Evolutionary conservation across 2,888 invertebrate species (phyloP).

Genomic region (Ichneumoninae sp.): DNA sequence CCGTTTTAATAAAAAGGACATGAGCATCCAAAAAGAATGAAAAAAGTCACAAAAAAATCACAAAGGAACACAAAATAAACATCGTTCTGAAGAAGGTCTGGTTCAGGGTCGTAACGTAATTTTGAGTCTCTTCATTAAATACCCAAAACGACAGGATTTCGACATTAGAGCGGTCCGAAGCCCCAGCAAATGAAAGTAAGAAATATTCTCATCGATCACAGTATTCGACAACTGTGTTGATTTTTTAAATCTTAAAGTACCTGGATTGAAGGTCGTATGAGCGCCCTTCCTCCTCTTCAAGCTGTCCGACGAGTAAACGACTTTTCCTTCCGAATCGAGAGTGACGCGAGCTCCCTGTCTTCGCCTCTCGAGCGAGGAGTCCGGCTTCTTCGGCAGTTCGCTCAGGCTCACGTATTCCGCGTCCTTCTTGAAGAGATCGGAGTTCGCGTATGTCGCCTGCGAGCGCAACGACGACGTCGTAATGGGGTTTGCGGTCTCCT

Average conservation of each 20-base stretch:
- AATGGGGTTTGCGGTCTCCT: slow-evolving; percentile 69
- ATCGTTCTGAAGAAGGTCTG: too few species aligned
- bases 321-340: slow-evolving; percentile 94
- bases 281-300: slow-evolving; percentile 91
- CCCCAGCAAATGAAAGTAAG: too few species aligned
- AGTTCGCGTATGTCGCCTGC: slow-evolving; percentile 86
- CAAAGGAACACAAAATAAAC: background rate
- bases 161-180: background rate
- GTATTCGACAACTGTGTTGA: too few species aligned
- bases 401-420: slow-evolving; percentile 93
- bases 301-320: slow-evolving; percentile 95
- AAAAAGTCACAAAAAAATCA: background rate
- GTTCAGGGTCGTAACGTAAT: too few species aligned
- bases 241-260: slow-evolving; percentile 78
- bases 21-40: too few species aligned
- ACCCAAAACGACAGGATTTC: too few species aligned
- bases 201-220: too few species aligned
- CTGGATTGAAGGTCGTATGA: slow-evolving; percentile 94
- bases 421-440: slow-evolving; percentile 88
- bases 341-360: slow-evolving; percentile 91
- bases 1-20: too few species aligned
- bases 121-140: too few species aligned
- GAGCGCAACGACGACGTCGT: slow-evolving; percentile 68
- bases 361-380: slow-evolving; percentile 86
- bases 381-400: slow-evolving; percentile 88